Evolutionary conservation across 2,113 vertebrate species (phyloP).

Genomic region (Cnemophilus loriae): DNA sequence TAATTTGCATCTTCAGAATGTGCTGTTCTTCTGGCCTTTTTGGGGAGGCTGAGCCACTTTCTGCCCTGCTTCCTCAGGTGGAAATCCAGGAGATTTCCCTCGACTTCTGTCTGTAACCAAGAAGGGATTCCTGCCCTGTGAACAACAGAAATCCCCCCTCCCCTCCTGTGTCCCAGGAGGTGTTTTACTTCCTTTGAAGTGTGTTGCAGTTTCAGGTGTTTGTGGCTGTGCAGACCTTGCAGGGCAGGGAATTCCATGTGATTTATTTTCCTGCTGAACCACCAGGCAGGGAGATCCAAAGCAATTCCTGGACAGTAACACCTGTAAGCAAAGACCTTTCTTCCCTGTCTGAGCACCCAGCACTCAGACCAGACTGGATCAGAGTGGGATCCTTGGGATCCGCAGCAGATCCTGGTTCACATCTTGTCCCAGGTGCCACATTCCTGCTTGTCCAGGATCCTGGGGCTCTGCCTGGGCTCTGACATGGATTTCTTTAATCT

Average conservation of each 20-base stretch:
- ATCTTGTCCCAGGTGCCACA: not conserved
- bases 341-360: not conserved
- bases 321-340: not conserved
- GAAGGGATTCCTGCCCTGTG: not conserved
- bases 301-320: not conserved
- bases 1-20: not conserved
- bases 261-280: not conserved
- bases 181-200: not conserved
- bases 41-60: not conserved
- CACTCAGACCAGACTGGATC: not conserved
- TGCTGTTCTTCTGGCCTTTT: not conserved
- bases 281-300: not conserved
- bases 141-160: rapidly evolving
- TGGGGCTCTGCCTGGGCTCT: not conserved
- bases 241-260: not conserved
- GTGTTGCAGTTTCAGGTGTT: not conserved
- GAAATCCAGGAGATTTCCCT: not conserved
- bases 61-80: not conserved
- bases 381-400: not conserved
- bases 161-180: not conserved
- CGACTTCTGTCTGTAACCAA: not conserved
- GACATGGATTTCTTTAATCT: not conserved
- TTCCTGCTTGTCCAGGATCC: not conserved
- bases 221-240: not conserved
- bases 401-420: not conserved